Evolutionary conservation across 2,888 invertebrate genomes (phyloP).

Genomic region (Galerucella nymphaeae): DNA sequence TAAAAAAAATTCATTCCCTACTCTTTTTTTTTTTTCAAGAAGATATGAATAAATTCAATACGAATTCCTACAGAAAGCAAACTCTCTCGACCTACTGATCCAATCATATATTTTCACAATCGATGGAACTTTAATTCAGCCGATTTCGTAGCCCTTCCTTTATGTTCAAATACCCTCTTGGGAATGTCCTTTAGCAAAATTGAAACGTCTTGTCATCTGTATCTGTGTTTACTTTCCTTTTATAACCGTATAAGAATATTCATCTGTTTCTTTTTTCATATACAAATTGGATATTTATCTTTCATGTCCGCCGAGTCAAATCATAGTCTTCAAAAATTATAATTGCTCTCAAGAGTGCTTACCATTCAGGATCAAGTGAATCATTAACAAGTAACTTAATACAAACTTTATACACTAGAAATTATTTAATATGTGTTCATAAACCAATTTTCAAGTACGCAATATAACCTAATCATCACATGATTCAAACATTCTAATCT

Average conservation of each 20-base stretch:
- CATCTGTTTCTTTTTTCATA: conserved; percentile 5
- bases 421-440: too few species aligned
- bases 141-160: conserved; percentile 21
- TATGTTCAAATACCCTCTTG: conserved; percentile 26
- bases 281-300: conserved; percentile 13
- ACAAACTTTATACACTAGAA: too few species aligned
- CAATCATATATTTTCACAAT: conserved; percentile 26
- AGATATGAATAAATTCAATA: conserved; percentile 12
- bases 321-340: neutral
- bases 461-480: neutral
- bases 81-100: conserved; percentile 20
- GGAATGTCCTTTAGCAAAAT: conserved; percentile 24
- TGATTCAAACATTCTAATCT: neutral
- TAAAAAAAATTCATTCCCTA: neutral
- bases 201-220: conserved; percentile 32
- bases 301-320: neutral
- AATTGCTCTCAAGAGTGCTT: neutral
- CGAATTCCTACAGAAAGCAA: conserved; percentile 17
- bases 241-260: conserved; percentile 11
- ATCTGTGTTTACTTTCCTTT: conserved; percentile 29
- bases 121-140: conserved; percentile 31
- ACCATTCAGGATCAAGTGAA: too few species aligned
- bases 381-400: too few species aligned
- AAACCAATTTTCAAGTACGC: too few species aligned
- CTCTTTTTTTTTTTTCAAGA: neutral